Evolutionary conservation across 2,113 vertebrate genomes (phyloP).

Genomic region (Dendropsophus ebraccatus): DNA sequence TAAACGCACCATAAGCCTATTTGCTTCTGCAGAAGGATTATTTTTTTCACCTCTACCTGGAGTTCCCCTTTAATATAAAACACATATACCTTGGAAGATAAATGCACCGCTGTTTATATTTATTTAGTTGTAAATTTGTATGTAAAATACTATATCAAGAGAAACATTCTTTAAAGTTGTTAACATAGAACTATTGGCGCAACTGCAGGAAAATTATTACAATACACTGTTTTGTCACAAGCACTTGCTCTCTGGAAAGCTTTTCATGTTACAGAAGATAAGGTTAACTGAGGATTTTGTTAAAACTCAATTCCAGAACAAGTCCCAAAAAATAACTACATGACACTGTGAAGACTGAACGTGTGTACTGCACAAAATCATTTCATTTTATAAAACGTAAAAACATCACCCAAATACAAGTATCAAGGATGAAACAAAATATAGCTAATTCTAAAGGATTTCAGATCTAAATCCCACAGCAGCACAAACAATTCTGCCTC

Average conservation of each 20-base stretch:
- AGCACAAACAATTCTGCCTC: not conserved
- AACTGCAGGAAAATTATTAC: not conserved
- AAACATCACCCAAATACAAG: not conserved
- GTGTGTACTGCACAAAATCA: not conserved
- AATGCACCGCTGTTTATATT: not conserved
- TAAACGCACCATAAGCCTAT: no score
- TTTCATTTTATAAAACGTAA: not conserved
- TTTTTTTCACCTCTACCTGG: no score
- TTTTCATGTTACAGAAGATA: slow-evolving; percentile 14
- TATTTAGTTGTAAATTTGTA: not conserved
- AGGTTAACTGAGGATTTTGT: not conserved
- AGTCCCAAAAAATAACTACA: slow-evolving; percentile 5
- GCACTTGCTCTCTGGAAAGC: slow-evolving; percentile 5
- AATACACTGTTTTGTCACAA: slow-evolving; percentile 12
- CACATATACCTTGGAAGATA: not conserved
- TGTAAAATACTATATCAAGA: not conserved
- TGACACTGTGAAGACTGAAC: not conserved
- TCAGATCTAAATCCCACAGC: not conserved
- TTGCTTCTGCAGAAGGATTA: no score
- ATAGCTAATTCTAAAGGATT: not conserved
- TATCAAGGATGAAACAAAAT: not conserved
- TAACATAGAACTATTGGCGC: not conserved
- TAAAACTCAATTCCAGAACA: slow-evolving; percentile 11
- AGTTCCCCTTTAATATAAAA: no score
- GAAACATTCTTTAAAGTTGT: not conserved